Evolutionary conservation across 1,140 invertebrate species (phyloP), one percentile per base, ranked within the genome.

Genomic region (Tachypleus tridentatus): DNA sequence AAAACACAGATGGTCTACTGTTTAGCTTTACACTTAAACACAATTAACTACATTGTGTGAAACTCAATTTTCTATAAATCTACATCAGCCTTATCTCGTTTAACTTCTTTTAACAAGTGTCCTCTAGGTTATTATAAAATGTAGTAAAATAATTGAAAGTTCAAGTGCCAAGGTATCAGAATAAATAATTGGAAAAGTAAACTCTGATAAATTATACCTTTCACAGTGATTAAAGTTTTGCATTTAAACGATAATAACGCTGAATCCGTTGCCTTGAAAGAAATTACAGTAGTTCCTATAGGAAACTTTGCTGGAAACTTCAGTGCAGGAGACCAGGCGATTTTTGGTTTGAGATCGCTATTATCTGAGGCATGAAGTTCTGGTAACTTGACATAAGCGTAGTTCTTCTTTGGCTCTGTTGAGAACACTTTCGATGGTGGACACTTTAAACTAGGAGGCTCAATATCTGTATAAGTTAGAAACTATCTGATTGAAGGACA

Each of bases 371-470:
- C 56, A 47, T 47, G 6, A 5, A 58, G 61, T 8, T 54, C 11
- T 56, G 10, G 3, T 61, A 56, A 63, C 10, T 48, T 5, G 7
- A 63, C 61, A 6, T 7, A 7, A 7, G 51, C 47, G 4, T 51
- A 56, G 4, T 57, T 63, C 49, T 52, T 58, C 2, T 62, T 62
- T 57, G 57, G 52, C 11, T 48, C 57, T 7, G 65, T 50, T 3
- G 7, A 10, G 4, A 66, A 47, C 8, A 4, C 9, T 4, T 51
- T 4, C 5, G 48, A n/a, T 0, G 0, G 7, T 0, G 65, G 62
- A 61, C 65, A 66, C 11, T 2, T 51, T 4, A 66, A 47, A 4
- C 57, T 58, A 3, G 65, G 65, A 0, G 61, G 61, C 11, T 3
- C 11, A 4, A 52, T 50, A 53, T 66, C 65, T 66, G 9, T 5